These are phyloP conservation scores for Meloidogyne floridensis DNA, from an alignment of 1,140 invertebrate genomes.

Conservation along the genomic window DNA sequence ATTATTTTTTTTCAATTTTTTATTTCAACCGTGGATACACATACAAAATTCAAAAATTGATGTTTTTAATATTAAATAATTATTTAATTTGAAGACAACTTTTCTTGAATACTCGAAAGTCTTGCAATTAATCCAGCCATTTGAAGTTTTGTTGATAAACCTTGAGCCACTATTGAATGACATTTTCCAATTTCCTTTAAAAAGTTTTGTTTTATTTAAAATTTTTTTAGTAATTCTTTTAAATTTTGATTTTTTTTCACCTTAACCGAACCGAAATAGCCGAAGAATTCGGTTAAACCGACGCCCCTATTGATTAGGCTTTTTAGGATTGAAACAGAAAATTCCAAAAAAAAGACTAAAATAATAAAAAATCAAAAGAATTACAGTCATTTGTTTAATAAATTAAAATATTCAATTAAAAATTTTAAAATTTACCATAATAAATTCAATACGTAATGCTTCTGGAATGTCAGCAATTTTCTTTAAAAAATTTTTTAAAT, in stretches of 20 bases:
- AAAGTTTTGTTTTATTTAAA: not conserved
- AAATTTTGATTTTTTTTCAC: not conserved
- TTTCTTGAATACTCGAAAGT: slow-evolving; percentile 29
- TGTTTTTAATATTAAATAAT: slow-evolving; percentile 19
- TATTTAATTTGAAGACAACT: slow-evolving; percentile 16
- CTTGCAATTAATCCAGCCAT: slow-evolving; percentile 37
- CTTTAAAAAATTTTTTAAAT: slow-evolving; percentile 12
- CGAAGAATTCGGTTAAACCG: too few relatives aligned
- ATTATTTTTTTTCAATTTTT: slow-evolving; percentile 13
- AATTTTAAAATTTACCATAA: slow-evolving; percentile 23
- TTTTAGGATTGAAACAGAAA: too few relatives aligned
- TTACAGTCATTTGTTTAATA: not conserved
- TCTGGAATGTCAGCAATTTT: slow-evolving; percentile 38
- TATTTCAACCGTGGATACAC: slow-evolving; percentile 56
- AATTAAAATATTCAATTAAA: not conserved
- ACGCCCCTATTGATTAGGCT: too few relatives aligned
- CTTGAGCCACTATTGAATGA: slow-evolving; percentile 36
- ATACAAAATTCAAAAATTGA: slow-evolving; percentile 56
- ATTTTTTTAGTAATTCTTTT: not conserved
- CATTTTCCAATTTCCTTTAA: slow-evolving; percentile 42
- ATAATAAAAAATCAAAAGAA: too few relatives aligned
- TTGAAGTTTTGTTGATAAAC: slow-evolving; percentile 39
- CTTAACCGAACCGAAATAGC: too few relatives aligned
- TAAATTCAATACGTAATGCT: slow-evolving; percentile 41
- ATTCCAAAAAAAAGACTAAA: too few relatives aligned